Base-by-base conservation (phyloP, 2,888 invertebrate species). In the Cheiracanthium punctorium region DNA sequence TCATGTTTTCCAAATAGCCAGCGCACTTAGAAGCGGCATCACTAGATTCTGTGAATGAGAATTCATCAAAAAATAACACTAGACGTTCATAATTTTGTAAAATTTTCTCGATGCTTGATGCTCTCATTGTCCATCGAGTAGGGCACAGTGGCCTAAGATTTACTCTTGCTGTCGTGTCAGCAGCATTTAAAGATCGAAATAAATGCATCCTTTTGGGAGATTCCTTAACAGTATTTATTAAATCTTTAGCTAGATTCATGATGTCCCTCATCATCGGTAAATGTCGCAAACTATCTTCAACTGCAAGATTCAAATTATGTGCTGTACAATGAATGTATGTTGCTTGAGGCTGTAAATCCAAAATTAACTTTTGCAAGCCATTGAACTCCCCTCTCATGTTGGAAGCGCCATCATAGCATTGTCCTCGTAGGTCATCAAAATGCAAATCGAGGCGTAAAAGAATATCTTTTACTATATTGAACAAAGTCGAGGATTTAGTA, bases 161-260 rank as follows among this genome's bases (percentile, higher is more conserved):
- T 12, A n/a, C 29, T 69, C 32, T 4, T n/a, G 29, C 29, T n/a
- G 29, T 17, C 30, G n/a, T 4, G 30, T 30, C 32, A 10, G 10
- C 69, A 30, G n/a, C 10, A 17, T 32, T 12, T 30, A 30, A 8
- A 10, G 14, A 1, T 48, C 48, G 14, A n/a, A 48, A 48, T 17
- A 48, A n/a, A 17, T n/a, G 30, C 30, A 69, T 69, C 12, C 28
- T 67, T 14, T 69, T 29, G 17, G 69, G 8, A 30, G 14, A 69
- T 69, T 69, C 69, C 48, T n/a, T 69, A 30, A 69, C 30, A 17
- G 69, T 69, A 30, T 69, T 69, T 17, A 69, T 69, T 69, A 69
- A 30, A n/a, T 69, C 2, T n/a, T 67, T 30, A n/a, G 69, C 17
- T 30, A 69, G 14, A 69, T 29, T 32, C 69, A 69, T 69, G 5